These are phyloP conservation scores for Tursiops truncatus DNA, from an alignment of 2,113 vertebrate species.

Conservation along the genomic window DNA sequence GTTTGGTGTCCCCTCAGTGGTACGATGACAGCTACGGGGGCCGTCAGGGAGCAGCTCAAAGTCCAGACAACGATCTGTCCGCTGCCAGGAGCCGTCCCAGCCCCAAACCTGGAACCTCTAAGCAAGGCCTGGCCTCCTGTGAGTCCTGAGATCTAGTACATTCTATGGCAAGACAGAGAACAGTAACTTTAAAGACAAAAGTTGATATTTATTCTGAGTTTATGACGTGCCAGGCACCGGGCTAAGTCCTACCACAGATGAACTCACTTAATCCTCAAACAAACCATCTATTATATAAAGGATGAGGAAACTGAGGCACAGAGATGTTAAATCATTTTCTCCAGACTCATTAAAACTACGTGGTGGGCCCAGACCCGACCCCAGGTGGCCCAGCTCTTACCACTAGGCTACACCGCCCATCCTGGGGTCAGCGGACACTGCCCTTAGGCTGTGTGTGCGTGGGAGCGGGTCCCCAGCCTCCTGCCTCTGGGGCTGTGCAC, in stretches of 20 bases:
- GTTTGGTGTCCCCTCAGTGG: neutral
- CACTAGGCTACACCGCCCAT: neutral
- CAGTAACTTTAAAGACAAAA: accelerated
- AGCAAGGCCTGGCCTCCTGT: neutral
- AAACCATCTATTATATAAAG: neutral
- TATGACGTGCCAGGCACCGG: accelerated
- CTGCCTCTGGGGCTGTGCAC: neutral
- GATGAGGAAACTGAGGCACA: neutral
- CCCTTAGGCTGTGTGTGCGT: neutral
- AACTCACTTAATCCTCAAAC: neutral
- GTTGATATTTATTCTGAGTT: neutral
- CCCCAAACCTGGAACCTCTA: neutral
- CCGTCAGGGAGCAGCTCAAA: neutral
- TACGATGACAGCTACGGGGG: accelerated
- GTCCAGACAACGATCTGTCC: no score
- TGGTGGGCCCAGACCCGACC: neutral
- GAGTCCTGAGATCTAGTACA: neutral
- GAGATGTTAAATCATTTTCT: neutral
- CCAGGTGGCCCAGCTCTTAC: neutral
- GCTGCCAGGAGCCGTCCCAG: neutral
- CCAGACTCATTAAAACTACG: neutral
- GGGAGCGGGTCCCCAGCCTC: neutral
- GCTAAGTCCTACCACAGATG: neutral
- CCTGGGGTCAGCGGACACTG: neutral
- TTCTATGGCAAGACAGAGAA: neutral